A percentile compares a stretch with the other conserved stretches of the same genome.
These are phyloP conservation scores for Menura novaehollandiae DNA, from an alignment of 2,113 vertebrate genomes.

Conservation along the genomic window DNA sequence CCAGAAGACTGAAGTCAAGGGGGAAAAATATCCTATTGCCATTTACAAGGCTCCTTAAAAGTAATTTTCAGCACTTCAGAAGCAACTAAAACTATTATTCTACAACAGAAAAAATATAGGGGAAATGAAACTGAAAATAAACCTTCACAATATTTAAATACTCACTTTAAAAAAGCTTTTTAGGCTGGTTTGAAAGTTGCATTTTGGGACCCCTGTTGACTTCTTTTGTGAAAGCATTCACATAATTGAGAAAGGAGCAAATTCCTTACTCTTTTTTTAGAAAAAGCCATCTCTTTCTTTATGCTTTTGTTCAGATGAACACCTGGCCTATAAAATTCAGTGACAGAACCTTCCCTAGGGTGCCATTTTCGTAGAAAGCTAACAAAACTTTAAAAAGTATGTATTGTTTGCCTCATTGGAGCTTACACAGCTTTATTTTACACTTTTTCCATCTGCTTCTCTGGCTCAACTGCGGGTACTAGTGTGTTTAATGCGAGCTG, in stretches of 20 bases:
- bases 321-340: conserved; percentile 59
- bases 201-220: conserved; percentile 3
- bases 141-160: neutral
- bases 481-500: conserved; percentile 48
- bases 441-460: conserved; percentile 66
- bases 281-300: neutral
- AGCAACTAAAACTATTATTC: neutral
- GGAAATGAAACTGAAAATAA: neutral
- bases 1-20: neutral
- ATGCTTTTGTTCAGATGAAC: conserved; percentile 15
- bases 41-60: neutral
- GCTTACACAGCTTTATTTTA: conserved; percentile 58
- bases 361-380: conserved; percentile 39
- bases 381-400: conserved; percentile 30
- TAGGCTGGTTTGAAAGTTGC: neutral
- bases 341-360: conserved; percentile 36
- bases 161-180: neutral
- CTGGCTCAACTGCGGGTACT: conserved; percentile 21
- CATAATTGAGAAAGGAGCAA: neutral
- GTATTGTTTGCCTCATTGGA: conserved; percentile 49
- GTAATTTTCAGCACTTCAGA: neutral
- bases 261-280: neutral
- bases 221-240: neutral
- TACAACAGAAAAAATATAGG: neutral
- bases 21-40: neutral